Conservation (phyloP, 2,113 vertebrate genomes). For the Chelonoidis abingdonii region DNA sequence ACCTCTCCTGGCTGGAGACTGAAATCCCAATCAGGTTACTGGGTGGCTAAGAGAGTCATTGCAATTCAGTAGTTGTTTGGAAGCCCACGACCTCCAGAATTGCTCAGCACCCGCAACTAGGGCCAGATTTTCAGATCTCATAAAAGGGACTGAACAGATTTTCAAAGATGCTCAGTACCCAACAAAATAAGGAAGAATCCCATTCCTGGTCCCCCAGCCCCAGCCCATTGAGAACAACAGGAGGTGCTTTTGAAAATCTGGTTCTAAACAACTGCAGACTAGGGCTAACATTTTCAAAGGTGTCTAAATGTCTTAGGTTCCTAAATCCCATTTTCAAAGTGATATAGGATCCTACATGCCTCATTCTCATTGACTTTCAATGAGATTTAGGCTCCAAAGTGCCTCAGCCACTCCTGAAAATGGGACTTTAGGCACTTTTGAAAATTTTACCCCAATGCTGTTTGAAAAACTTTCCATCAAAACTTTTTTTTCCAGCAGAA, state of each 20-base stretch:
- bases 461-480: background rate
- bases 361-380: background rate
- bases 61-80: no score
- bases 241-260: background rate
- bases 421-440: background rate
- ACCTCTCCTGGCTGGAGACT: no score
- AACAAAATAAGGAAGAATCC: background rate
- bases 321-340: background rate
- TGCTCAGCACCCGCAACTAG: background rate
- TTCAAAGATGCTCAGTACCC: background rate
- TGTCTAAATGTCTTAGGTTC: background rate
- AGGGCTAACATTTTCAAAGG: background rate
- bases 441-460: background rate
- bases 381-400: background rate
- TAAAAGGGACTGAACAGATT: background rate
- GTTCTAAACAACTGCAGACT: background rate
- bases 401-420: background rate
- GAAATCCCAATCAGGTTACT: background rate
- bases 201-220: background rate
- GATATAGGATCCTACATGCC: background rate
- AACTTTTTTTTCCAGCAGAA: background rate
- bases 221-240: background rate
- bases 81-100: background rate
- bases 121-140: background rate
- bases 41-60: background rate